phyloP scores from a whole-genome alignment of 64 coral and sea anemone species.

The Trachythela sp. region DNA sequence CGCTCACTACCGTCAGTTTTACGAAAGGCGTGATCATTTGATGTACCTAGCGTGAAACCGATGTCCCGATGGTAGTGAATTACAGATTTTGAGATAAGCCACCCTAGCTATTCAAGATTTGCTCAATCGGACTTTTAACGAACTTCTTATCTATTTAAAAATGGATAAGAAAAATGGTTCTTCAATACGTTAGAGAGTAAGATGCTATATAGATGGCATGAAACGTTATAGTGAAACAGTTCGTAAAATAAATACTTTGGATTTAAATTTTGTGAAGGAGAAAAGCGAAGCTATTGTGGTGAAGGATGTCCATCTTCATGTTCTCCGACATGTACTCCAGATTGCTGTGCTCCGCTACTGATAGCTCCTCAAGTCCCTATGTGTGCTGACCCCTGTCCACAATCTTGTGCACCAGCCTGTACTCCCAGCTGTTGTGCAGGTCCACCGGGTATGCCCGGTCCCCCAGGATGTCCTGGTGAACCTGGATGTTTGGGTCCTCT shows the following conservation, averaged over 20 bases:
- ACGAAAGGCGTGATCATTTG: no score
- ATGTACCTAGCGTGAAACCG: no score
- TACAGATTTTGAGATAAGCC: no score
- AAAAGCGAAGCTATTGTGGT: not conserved
- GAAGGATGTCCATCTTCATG: not conserved
- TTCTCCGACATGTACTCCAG: conserved; percentile 1
- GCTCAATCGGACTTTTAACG: no score
- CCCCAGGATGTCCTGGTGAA: conserved; percentile 22
- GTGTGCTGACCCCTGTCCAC: conserved; percentile 41
- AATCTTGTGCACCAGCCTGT: conserved; percentile 23
- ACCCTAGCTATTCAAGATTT: no score
- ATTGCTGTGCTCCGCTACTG: conserved; percentile 31
- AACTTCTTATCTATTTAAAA: no score
- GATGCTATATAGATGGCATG: no score
- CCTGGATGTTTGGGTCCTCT: conserved; percentile 24
- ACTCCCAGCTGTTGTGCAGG: conserved; percentile 17
- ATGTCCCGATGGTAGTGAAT: no score
- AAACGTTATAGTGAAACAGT: no score
- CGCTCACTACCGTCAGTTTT: no score
- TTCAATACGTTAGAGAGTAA: no score
- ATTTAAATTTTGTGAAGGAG: not conserved
- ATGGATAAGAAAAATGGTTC: no score
- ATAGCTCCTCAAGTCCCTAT: conserved; percentile 26
- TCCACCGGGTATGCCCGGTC: conserved; percentile 3
- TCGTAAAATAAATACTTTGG: not conserved